These are phyloP conservation scores for Idaea biselata DNA, from an alignment of 2,888 invertebrate genomes.

Conservation along the genomic window DNA sequence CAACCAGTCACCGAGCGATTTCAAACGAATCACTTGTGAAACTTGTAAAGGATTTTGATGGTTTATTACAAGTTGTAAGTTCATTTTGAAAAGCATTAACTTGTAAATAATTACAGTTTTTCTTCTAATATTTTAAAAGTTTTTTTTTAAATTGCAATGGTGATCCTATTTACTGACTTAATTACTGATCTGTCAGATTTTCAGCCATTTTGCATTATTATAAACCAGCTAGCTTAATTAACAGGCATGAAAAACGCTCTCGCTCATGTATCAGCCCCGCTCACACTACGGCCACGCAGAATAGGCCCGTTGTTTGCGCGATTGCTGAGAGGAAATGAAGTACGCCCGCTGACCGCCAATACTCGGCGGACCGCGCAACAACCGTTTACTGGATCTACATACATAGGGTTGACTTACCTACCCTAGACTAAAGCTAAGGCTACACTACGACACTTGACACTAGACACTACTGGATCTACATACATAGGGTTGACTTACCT, in stretches of 20 bases:
- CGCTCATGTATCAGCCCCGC: conserved; percentile 20
- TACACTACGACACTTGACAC: neutral
- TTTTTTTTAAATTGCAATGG: too few relatives aligned
- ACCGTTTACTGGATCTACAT: conserved; percentile 12
- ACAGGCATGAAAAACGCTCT: neutral
- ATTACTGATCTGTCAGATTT: too few relatives aligned
- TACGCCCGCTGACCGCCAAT: conserved; percentile 50
- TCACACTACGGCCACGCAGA: conserved; percentile 34
- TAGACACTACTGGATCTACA: conserved; percentile 11
- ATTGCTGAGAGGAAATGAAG: conserved; percentile 69
- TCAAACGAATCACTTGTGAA: too few relatives aligned
- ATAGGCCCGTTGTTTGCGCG: conserved; percentile 61
- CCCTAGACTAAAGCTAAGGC: neutral
- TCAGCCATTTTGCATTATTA: too few relatives aligned
- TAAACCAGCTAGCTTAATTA: neutral
- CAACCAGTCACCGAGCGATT: too few relatives aligned
- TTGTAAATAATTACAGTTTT: too few relatives aligned
- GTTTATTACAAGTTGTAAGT: too few relatives aligned
- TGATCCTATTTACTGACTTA: too few relatives aligned
- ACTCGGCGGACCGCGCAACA: conserved; percentile 23
- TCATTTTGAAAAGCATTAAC: too few relatives aligned
- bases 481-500: neutral
- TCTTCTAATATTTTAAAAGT: too few relatives aligned
- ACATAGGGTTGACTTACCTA: neutral
- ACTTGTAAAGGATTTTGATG: too few relatives aligned